Conservation (phyloP, 2,113 vertebrate species). For the Cyanocitta stelleri region DNA sequence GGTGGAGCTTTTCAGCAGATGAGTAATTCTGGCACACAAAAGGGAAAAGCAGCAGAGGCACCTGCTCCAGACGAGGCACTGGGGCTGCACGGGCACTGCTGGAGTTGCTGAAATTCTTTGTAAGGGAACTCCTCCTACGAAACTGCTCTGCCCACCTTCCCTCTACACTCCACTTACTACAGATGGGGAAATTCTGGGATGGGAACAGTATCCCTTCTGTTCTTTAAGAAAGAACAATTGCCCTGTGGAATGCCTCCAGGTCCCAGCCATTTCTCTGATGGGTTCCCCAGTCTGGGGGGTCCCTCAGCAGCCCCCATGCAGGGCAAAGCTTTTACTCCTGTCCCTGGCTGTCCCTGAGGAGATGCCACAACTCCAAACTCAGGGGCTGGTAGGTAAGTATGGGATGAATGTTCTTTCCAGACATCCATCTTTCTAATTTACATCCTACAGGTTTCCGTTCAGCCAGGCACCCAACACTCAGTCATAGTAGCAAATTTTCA, state of each 20-base stretch:
- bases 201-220: no score
- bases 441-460: background rate
- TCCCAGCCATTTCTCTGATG: accelerated
- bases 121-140: accelerated
- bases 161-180: background rate
- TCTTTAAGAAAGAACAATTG: no score
- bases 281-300: background rate
- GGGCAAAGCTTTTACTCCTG: background rate
- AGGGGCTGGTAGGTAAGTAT: accelerated
- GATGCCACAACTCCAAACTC: background rate
- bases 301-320: background rate
- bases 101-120: accelerated
- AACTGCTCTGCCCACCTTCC: background rate
- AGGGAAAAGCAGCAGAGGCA: background rate
- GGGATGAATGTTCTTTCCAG: background rate
- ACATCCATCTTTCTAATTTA: background rate
- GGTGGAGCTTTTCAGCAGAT: background rate
- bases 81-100: accelerated
- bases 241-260: background rate
- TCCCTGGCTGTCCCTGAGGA: background rate
- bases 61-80: background rate
- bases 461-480: background rate
- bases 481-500: background rate
- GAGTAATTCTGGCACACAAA: background rate
- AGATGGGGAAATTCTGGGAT: background rate